Base-by-base conservation (phyloP, 2,888 invertebrate species). In the Timema cristinae region DNA sequence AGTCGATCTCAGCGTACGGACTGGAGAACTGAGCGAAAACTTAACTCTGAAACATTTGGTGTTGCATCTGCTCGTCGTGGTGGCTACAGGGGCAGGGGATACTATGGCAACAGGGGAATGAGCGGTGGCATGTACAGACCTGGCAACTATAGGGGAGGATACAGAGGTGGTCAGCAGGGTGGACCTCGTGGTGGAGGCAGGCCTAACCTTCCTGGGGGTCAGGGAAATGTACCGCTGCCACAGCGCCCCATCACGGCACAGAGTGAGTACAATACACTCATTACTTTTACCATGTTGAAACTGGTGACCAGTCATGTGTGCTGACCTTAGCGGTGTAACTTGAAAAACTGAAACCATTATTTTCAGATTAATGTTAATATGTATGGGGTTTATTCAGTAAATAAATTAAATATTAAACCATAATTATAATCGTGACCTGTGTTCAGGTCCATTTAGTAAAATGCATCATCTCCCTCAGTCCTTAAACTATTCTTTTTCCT, bases 11-110 rank as follows among this genome's bases (percentile, higher is more conserved):
- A 92, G 81, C 89, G 95, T 78, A 92, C 93, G 74, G 97, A 97
- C 83, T 98, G 98, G 98, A 90, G 95, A 81, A 94, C 94, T 78
- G 98, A 98, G 84, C 90, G 97, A 77, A 97, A 97, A 84, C 84
- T 97, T 77, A 98, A 98, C 84, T 93, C 93, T 13, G 98, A 98
- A 85, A 98, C 98, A 74, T 98, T 98, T 84, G 98, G 98, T 70
- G 92, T 96, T 61, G 90, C 95, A 73, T 91, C 91, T 59, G 92
- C 93, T 77, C 87, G 91, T 78, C 90, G 91, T 80, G 93, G 92
- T 77, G 89, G 89, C 85, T 87, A 86, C 80, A 86, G 89, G 76
- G 88, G 89, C 63, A 86, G 89, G 75, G 88, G 88, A 61, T 85
- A 85, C 77, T 86, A 84, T 77, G 74, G 74, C 70, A 84, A 85